A percentile compares a stretch with the other conserved stretches of the same genome.
phyloP scores from a whole-genome alignment of 2,113 vertebrate genomes.

The Gobio gobio region DNA sequence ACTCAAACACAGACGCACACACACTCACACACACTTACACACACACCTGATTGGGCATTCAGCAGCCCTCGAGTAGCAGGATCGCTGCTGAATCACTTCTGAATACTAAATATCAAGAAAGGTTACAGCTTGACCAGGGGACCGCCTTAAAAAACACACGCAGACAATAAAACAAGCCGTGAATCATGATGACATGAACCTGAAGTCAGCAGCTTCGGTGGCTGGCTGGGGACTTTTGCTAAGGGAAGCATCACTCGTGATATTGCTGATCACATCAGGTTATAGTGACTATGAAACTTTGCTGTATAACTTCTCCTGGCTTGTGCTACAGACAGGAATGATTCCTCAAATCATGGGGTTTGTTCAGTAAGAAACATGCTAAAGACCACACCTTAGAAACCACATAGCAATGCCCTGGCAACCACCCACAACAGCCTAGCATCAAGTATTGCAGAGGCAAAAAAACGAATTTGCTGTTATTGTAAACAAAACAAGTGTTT shows the following conservation, averaged over 20 bases:
- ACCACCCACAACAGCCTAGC: not conserved
- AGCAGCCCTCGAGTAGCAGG: not conserved
- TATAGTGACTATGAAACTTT: not conserved
- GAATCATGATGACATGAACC: not conserved
- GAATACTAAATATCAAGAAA: slow-evolving; percentile 44
- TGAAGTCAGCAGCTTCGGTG: not conserved
- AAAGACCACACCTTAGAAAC: too few relatives aligned
- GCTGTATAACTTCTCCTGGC: not conserved
- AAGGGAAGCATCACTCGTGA: not conserved
- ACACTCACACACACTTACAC: not conserved
- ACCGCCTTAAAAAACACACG: not conserved
- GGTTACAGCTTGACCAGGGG: slow-evolving; percentile 7
- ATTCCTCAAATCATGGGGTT: not conserved
- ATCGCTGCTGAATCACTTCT: slow-evolving; percentile 1
- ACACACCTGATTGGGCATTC: not conserved
- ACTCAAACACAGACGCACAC: not conserved
- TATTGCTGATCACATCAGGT: not conserved
- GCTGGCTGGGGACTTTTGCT: not conserved
- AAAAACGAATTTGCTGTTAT: not conserved
- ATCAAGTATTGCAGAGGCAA: not conserved
- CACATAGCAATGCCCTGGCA: too few relatives aligned
- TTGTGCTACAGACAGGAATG: not conserved
- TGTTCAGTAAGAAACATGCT: too few relatives aligned
- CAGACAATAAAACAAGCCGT: not conserved
- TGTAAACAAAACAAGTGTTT: not conserved